These are phyloP conservation scores for Argynnis bischoffii DNA, from an alignment of 2,888 invertebrate genomes.

Conservation along the genomic window DNA sequence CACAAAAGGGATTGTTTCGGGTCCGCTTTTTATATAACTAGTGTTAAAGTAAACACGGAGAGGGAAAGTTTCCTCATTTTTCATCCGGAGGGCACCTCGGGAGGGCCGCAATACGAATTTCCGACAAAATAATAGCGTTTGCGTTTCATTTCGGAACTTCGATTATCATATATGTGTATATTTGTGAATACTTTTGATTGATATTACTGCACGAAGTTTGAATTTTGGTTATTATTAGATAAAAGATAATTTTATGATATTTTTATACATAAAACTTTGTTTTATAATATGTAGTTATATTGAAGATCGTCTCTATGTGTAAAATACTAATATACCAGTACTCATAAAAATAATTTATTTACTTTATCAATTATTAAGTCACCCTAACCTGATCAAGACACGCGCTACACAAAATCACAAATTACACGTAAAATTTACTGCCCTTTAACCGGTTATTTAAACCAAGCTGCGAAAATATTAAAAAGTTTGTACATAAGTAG, in stretches of 20 bases:
- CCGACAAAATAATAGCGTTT: conserved; percentile 51
- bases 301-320: too few species aligned
- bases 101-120: conserved; percentile 66
- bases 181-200: conserved; percentile 18
- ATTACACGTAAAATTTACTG: conserved; percentile 79
- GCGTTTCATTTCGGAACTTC: conserved; percentile 54
- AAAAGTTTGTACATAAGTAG: conserved; percentile 71
- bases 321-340: too few species aligned
- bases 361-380: conserved; percentile 29
- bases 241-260: not conserved
- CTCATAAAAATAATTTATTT: not conserved
- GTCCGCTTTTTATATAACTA: conserved; percentile 65
- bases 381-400: conserved; percentile 67
- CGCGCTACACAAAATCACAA: conserved; percentile 72
- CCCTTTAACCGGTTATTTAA: conserved; percentile 63
- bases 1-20: conserved; percentile 54
- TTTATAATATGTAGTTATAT: too few species aligned
- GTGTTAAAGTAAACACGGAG: conserved; percentile 71
- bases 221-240: not conserved
- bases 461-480: conserved; percentile 78
- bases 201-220: conserved; percentile 1
- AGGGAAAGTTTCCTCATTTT: conserved; percentile 78
- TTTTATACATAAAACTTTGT: too few species aligned
- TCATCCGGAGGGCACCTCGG: conserved; percentile 63
- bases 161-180: conserved; percentile 13